phyloP scores from a whole-genome alignment of 2,797 vertebrate species.

The Onychomys arenicola region DNA sequence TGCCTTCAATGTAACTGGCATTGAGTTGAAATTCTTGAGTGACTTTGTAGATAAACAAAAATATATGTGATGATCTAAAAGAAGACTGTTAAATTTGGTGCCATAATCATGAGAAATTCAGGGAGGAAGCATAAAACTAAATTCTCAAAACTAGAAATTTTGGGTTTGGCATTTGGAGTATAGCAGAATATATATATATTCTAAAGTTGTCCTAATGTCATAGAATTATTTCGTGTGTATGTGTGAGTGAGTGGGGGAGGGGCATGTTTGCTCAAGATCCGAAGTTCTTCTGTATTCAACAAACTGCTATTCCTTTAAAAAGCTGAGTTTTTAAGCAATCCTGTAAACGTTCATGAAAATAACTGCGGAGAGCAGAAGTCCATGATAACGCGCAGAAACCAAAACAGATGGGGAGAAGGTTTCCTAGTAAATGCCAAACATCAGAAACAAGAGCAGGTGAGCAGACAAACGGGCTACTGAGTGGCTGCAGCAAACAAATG shows the following conservation, averaged over 20 bases:
- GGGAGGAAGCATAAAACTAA: neutral
- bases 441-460: neutral
- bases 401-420: neutral
- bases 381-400: neutral
- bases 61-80: neutral
- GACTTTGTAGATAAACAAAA: neutral
- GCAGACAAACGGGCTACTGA: neutral
- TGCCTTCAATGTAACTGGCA: neutral
- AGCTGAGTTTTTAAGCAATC: neutral
- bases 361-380: neutral
- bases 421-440: neutral
- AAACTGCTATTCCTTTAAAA: conserved; percentile 4
- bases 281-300: neutral
- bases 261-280: neutral
- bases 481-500: neutral
- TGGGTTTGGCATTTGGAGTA: neutral
- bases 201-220: neutral
- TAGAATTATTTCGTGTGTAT: neutral
- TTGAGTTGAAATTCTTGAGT: conserved; percentile 18
- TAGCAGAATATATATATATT: neutral
- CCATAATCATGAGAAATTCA: neutral
- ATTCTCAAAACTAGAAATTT: neutral
- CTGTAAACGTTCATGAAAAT: neutral
- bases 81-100: neutral
- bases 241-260: too few relatives aligned